Evolutionary conservation across 2,888 invertebrate species (phyloP).

Genomic region (Phragmatobia fuliginosa): DNA sequence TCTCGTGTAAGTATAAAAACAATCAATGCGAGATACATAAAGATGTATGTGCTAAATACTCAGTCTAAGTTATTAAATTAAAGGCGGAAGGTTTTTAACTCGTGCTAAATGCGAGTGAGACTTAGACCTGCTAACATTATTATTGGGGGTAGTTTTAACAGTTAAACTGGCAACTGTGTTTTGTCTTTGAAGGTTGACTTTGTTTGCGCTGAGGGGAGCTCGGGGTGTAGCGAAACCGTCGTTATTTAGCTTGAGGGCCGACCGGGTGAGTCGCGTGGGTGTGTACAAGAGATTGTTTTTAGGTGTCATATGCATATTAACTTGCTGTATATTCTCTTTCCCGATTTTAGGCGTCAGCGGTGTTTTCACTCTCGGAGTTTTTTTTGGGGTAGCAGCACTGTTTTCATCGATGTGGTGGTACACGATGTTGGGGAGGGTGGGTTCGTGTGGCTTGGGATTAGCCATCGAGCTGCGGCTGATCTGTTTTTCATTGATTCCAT

Average conservation of each 20-base stretch:
- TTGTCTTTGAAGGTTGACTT: conserved; percentile 70
- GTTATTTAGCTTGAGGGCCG: conserved; percentile 72
- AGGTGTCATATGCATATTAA: conserved; percentile 62
- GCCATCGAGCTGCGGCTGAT: conserved; percentile 86
- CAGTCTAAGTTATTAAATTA: conserved; percentile 60
- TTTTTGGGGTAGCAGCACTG: conserved; percentile 64
- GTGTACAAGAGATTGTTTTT: conserved; percentile 69
- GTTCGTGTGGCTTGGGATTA: conserved; percentile 57
- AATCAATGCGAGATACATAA: conserved; percentile 29
- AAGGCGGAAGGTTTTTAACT: conserved; percentile 75
- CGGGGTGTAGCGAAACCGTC: conserved; percentile 79
- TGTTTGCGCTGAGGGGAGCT: conserved; percentile 74
- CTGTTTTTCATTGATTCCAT: conserved; percentile 80
- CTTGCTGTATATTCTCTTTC: conserved; percentile 75
- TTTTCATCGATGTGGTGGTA: conserved; percentile 55
- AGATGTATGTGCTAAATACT: conserved; percentile 29
- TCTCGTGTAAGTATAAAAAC: conserved; percentile 23
- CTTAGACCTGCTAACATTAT: conserved; percentile 73
- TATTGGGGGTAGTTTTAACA: conserved; percentile 69
- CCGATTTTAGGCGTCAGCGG: conserved; percentile 74
- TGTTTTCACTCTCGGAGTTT: conserved; percentile 62
- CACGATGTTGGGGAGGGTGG: conserved; percentile 50
- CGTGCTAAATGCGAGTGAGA: conserved; percentile 74
- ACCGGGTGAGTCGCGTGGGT: conserved; percentile 75
- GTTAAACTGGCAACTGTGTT: conserved; percentile 63